These are phyloP conservation scores for Proales similis DNA, from an alignment of 1,140 invertebrate genomes.

Conservation along the genomic window DNA sequence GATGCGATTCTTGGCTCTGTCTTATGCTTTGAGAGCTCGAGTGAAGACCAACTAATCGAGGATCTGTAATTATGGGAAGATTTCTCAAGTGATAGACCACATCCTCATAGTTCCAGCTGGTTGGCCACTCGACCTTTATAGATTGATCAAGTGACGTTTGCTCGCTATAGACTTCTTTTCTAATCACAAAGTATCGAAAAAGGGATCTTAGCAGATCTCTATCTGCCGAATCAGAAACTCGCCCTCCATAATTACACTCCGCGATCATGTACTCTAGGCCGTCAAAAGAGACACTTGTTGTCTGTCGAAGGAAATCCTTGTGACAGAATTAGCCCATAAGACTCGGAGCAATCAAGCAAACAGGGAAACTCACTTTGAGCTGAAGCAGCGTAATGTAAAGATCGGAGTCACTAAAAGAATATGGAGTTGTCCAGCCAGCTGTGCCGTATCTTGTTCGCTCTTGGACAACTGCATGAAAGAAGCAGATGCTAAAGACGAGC, in stretches of 20 bases:
- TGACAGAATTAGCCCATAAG: background rate
- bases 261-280: constrained; percentile 51
- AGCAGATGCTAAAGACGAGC: constrained; percentile 51
- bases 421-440: constrained; percentile 53
- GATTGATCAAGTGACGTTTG: background rate
- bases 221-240: constrained; percentile 52
- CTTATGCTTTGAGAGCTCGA: constrained; percentile 84
- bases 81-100: constrained; percentile 61
- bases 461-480: constrained; percentile 52
- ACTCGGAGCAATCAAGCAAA: background rate
- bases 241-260: constrained; percentile 53
- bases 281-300: constrained; percentile 42
- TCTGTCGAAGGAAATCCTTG: background rate
- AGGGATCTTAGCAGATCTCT: constrained; percentile 42
- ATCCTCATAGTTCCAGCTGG: background rate
- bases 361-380: constrained; percentile 1
- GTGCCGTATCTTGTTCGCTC: constrained; percentile 52
- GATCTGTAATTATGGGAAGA: constrained; percentile 75
- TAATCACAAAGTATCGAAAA: too few species aligned
- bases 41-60: constrained; percentile 89
- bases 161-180: constrained; percentile 1
- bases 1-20: constrained; percentile 19
- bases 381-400: constrained; percentile 39
- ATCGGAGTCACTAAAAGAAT: constrained; percentile 54
- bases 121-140: background rate